Percentiles rank a stretch among this genome's conserved stretches.
phyloP scores from a whole-genome alignment of 64 coral and sea anemone genomes.

The Acropora tenuis region DNA sequence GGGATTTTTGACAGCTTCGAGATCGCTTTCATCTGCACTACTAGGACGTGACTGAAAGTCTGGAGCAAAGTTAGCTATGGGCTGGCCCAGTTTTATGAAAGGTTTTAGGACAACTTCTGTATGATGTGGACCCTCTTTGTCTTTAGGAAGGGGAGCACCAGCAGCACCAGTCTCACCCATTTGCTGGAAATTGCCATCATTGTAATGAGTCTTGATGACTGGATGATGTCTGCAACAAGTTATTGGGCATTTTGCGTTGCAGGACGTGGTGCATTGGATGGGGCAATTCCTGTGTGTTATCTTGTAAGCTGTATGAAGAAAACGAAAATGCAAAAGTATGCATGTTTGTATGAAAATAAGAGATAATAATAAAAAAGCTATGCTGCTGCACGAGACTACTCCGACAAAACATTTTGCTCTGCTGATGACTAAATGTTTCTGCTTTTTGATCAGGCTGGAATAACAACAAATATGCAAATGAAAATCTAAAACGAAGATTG shows the following conservation, averaged over 20 bases:
- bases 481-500: too few species aligned
- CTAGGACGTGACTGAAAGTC: constrained; percentile 19
- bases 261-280: constrained; percentile 44
- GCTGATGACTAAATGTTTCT: too few species aligned
- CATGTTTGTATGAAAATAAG: background rate
- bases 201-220: constrained; percentile 33
- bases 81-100: background rate
- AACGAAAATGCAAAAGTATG: background rate
- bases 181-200: constrained; percentile 20
- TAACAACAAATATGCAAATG: too few species aligned
- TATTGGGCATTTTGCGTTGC: constrained; percentile 58
- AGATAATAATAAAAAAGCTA: too few species aligned
- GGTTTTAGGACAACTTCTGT: constrained; percentile 53
- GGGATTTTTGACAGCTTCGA: constrained; percentile 32
- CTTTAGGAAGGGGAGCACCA: background rate
- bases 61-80: constrained; percentile 17
- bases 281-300: constrained; percentile 67
- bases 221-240: constrained; percentile 80
- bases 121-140: constrained; percentile 18
- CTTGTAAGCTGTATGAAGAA: constrained; percentile 51
- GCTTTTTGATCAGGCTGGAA: too few species aligned
- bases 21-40: background rate
- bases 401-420: too few species aligned
- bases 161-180: background rate
- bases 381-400: too few species aligned